These are phyloP conservation scores for Galago senegalensis DNA, from an alignment of 2,797 vertebrate genomes.

Conservation along the genomic window DNA sequence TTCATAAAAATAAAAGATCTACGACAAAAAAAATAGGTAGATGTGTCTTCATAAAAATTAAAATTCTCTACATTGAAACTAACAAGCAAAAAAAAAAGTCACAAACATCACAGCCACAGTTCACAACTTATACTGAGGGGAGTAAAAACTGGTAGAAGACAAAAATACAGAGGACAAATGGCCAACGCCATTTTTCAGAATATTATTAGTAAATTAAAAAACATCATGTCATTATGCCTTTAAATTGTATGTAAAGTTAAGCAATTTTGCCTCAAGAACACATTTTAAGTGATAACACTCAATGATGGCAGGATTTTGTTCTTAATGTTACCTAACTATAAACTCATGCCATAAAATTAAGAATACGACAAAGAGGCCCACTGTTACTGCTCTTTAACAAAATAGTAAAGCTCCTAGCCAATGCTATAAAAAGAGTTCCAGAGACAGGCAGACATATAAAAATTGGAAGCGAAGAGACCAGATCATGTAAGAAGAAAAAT, in stretches of 20 bases:
- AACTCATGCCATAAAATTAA: neutral
- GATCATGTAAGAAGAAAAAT: neutral
- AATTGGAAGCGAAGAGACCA: neutral
- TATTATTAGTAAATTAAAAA: neutral
- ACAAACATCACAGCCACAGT: neutral
- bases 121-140: neutral
- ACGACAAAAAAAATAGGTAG: neutral
- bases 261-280: slow-evolving; percentile 18
- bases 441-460: neutral
- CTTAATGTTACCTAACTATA: slow-evolving; percentile 15
- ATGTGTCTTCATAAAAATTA: slow-evolving; percentile 30
- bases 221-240: neutral
- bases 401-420: neutral
- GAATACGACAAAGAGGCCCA: neutral
- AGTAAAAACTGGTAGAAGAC: neutral
- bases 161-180: neutral
- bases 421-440: neutral
- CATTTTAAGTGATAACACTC: slow-evolving; percentile 5
- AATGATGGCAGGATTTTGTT: neutral
- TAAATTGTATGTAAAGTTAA: slow-evolving; percentile 23
- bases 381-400: neutral
- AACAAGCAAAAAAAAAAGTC: neutral
- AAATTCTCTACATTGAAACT: slow-evolving; percentile 37
- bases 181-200: neutral
- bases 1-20: neutral